These are phyloP conservation scores for Hoplias malabaricus DNA, from an alignment of 2,113 vertebrate species.

Conservation along the genomic window DNA sequence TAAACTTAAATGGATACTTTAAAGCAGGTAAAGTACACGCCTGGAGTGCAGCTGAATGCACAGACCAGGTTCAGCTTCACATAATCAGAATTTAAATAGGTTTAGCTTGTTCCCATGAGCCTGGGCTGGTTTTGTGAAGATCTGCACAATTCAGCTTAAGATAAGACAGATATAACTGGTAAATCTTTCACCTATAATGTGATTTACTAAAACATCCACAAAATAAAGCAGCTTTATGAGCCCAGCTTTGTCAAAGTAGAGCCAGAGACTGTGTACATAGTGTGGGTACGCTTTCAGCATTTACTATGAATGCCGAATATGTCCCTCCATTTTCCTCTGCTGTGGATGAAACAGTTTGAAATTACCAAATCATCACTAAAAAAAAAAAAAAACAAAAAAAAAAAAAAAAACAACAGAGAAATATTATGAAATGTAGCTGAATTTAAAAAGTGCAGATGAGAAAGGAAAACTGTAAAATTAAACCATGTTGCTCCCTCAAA, in stretches of 20 bases:
- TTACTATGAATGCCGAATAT: background rate
- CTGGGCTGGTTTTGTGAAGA: too few species aligned
- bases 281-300: background rate
- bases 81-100: background rate
- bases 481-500: constrained; percentile 8
- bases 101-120: background rate
- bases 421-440: background rate
- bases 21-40: too few species aligned
- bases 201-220: background rate
- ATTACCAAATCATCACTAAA: background rate
- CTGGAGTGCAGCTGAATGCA: too few species aligned
- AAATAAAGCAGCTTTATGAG: background rate
- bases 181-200: background rate
- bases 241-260: background rate
- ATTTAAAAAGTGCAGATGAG: constrained; percentile 3
- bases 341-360: background rate
- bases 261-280: background rate
- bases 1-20: too few species aligned
- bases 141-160: too few species aligned
- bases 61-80: background rate
- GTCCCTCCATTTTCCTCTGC: background rate
- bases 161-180: background rate
- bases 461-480: background rate
- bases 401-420: background rate
- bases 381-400: background rate